These are phyloP conservation scores for Pelvicachromis taeniatus DNA, from an alignment of 2,113 vertebrate species.

Conservation along the genomic window DNA sequence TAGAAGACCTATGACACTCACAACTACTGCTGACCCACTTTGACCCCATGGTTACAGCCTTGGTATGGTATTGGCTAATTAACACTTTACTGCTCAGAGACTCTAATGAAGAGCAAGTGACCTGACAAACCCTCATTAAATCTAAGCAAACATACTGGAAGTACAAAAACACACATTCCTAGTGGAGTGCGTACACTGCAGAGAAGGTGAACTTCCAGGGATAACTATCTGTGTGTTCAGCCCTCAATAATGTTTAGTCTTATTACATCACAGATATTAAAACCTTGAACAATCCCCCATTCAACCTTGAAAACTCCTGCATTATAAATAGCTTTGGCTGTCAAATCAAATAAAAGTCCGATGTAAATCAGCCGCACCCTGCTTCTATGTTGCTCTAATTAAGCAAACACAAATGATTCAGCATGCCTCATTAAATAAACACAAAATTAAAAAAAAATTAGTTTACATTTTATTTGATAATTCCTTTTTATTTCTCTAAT, in stretches of 20 bases:
- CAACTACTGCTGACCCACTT: neutral
- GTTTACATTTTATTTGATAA: neutral
- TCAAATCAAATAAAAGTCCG: conserved; percentile 19
- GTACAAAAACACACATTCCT: neutral
- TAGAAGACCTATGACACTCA: neutral
- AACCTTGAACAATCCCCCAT: neutral
- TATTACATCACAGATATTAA: neutral
- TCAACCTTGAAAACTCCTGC: conserved; percentile 1
- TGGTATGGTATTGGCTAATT: neutral
- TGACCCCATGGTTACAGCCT: neutral
- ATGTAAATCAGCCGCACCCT: neutral
- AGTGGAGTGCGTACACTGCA: neutral
- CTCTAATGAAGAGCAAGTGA: neutral
- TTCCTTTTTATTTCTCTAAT: neutral
- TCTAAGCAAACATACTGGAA: neutral
- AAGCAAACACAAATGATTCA: neutral
- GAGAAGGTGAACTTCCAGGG: neutral
- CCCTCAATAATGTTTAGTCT: neutral
- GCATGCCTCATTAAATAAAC: neutral
- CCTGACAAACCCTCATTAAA: neutral
- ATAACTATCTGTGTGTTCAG: neutral
- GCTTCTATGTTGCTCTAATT: neutral
- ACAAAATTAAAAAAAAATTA: neutral
- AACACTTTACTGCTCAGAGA: neutral
- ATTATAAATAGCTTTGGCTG: conserved; percentile 12